Evolutionary conservation across 1,140 invertebrate species (phyloP).

Genomic region (Drosophila orena): DNA sequence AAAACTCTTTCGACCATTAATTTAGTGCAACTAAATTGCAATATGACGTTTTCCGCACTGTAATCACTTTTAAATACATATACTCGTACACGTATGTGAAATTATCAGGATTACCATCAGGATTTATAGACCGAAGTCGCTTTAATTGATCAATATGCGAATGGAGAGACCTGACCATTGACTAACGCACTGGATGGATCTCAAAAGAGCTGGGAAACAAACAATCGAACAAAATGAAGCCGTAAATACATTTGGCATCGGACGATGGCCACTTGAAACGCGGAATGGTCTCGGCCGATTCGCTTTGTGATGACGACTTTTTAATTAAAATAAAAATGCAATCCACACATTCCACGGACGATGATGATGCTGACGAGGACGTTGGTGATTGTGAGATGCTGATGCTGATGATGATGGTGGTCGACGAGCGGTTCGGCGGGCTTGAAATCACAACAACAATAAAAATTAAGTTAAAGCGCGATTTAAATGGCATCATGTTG

Average conservation of each 20-base stretch:
- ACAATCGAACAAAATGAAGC: conserved; percentile 77
- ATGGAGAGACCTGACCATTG: conserved; percentile 1
- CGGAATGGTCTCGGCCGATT: conserved; percentile 59
- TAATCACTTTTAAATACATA: conserved; percentile 12
- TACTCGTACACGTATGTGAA: background rate
- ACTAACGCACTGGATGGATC: conserved; percentile 26
- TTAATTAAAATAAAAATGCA: conserved; percentile 83
- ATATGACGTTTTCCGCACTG: background rate
- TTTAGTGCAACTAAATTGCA: too few species aligned
- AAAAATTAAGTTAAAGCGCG: conserved; percentile 75
- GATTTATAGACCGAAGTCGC: conserved; percentile 10
- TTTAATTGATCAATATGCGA: conserved; percentile 32
- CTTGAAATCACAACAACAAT: conserved; percentile 69
- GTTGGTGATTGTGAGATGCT: conserved; percentile 18
- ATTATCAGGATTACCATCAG: background rate
- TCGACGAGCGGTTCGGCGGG: conserved; percentile 3
- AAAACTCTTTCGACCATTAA: background rate
- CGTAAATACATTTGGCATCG: conserved; percentile 81
- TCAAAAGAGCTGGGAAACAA: conserved; percentile 58
- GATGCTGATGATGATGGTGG: background rate
- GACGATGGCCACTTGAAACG: conserved; percentile 69
- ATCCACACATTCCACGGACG: conserved; percentile 48
- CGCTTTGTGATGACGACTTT: conserved; percentile 75
- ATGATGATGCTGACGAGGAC: conserved; percentile 12
- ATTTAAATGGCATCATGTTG: conserved; percentile 61